Conservation (phyloP, 1,140 invertebrate genomes). For the Papilio polytes region DNA sequence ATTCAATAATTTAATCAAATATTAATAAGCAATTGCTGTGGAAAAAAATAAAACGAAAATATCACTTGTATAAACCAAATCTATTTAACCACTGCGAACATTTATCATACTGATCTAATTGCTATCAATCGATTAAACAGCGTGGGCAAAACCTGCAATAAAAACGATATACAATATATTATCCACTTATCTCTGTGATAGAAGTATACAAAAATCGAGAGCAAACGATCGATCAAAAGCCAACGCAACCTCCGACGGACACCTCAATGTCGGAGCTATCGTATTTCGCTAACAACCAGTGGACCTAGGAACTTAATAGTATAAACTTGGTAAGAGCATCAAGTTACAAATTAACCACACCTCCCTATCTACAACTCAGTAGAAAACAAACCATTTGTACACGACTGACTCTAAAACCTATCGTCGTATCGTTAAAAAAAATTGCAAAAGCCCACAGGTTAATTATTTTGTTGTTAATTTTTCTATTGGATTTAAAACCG, state of each 20-base stretch:
- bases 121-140: conserved; percentile 25
- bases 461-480: too few relatives aligned
- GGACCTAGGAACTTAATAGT: conserved; percentile 11
- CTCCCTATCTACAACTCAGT: not conserved
- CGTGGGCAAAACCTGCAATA: not conserved
- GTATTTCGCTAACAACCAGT: conserved; percentile 20
- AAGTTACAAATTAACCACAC: conserved; percentile 17
- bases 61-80: not conserved
- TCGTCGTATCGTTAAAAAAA: too few relatives aligned
- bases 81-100: not conserved
- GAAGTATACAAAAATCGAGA: conserved; percentile 37
- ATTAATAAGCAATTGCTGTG: too few relatives aligned
- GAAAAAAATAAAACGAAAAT: too few relatives aligned
- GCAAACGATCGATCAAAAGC: conserved; percentile 36
- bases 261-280: conserved; percentile 34
- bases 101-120: conserved; percentile 28
- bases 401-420: not conserved
- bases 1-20: too few relatives aligned
- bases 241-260: conserved; percentile 33
- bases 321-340: conserved; percentile 1
- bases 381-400: not conserved
- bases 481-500: not conserved
- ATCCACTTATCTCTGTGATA: conserved; percentile 25
- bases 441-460: too few relatives aligned
- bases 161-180: conserved; percentile 36